Percentiles rank a stretch among this genome's conserved stretches.
Conservation (phyloP, 1,140 invertebrate species). For the Oscheius sp. region DNA sequence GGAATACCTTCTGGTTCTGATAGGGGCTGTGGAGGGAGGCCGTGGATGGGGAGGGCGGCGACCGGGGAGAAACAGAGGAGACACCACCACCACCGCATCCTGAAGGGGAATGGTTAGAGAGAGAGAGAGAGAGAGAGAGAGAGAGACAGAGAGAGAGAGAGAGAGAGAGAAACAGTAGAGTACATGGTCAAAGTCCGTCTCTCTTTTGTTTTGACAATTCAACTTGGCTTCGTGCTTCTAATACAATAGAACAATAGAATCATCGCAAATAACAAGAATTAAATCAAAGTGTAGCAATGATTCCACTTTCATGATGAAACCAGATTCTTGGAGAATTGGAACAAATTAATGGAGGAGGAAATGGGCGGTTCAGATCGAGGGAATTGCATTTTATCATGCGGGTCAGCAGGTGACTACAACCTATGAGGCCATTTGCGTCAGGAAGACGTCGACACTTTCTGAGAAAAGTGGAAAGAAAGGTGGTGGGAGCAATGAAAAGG, state of each 20-base stretch:
- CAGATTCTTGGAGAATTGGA: neutral
- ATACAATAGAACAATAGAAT: neutral
- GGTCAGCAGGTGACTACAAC: too few relatives aligned
- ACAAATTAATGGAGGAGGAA: neutral
- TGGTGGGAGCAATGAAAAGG: too few relatives aligned
- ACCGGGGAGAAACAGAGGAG: neutral
- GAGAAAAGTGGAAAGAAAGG: neutral
- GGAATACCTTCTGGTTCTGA: neutral
- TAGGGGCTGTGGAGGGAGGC: neutral
- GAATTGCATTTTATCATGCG: too few relatives aligned
- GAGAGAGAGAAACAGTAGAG: neutral
- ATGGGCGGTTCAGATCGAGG: neutral
- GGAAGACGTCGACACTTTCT: neutral
- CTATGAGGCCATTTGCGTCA: too few relatives aligned
- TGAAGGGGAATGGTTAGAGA: neutral
- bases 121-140: neutral
- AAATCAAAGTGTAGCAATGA: neutral
- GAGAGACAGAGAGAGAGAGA: neutral
- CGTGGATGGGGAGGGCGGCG: neutral
- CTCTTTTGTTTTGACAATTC: neutral
- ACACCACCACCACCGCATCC: neutral
- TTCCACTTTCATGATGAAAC: neutral
- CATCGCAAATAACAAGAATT: neutral
- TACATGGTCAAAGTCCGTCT: too few relatives aligned
- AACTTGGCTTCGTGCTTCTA: neutral